phyloP scores from a whole-genome alignment of 2,113 vertebrate species.

The Synchiropus splendidus region DNA sequence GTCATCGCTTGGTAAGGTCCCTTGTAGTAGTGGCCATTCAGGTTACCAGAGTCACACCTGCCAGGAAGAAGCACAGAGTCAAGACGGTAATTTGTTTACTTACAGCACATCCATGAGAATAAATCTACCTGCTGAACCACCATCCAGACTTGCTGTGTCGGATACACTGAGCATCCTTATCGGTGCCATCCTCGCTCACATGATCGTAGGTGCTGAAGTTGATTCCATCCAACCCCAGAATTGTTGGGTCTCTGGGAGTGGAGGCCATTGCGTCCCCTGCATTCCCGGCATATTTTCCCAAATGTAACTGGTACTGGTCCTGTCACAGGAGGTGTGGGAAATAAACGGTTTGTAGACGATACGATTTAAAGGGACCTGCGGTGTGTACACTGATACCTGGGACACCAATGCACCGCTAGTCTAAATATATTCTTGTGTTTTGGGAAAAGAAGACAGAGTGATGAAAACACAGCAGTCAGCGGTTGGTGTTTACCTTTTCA shows the following conservation, averaged over 20 bases:
- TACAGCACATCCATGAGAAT: constrained; percentile 3
- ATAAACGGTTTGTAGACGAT: background rate
- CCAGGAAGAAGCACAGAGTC: constrained; percentile 12
- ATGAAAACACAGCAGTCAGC: constrained; percentile 1
- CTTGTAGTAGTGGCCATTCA: constrained; percentile 75
- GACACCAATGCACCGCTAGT: constrained; percentile 4
- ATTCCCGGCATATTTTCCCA: constrained; percentile 42
- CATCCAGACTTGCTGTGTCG: constrained; percentile 46
- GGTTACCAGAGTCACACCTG: constrained; percentile 84
- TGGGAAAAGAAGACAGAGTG: constrained; percentile 19
- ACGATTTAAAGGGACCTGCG: background rate
- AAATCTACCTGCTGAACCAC: constrained; percentile 52
- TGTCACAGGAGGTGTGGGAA: constrained; percentile 1
- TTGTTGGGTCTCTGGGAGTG: background rate
- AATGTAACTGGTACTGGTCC: constrained; percentile 51
- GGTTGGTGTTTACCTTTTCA: constrained; percentile 73
- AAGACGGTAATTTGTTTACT: background rate
- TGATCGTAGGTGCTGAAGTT: constrained; percentile 56
- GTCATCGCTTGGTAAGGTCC: constrained; percentile 68
- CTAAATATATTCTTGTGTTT: constrained; percentile 21
- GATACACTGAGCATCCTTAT: constrained; percentile 16
- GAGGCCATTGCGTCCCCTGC: constrained; percentile 32
- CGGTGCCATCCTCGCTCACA: background rate
- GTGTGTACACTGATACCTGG: background rate
- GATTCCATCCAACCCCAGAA: constrained; percentile 6